These are phyloP conservation scores for Helicoverpa zea DNA, from an alignment of 1,140 invertebrate species.

Conservation along the genomic window DNA sequence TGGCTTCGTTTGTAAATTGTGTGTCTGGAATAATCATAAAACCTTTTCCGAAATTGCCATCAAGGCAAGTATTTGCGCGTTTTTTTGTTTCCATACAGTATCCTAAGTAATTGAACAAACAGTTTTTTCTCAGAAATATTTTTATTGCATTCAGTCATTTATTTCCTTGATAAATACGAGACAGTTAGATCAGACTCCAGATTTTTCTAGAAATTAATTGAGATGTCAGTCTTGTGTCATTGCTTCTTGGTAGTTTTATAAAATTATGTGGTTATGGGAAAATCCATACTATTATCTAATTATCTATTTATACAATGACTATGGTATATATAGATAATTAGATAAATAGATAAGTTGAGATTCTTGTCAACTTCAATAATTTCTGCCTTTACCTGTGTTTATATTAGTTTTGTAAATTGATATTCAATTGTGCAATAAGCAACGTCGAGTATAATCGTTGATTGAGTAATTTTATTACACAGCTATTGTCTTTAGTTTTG, in stretches of 20 bases:
- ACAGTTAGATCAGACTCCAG: neutral
- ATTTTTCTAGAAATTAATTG: neutral
- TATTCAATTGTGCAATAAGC: neutral
- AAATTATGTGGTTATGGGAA: neutral
- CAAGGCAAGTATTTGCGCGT: too few relatives aligned
- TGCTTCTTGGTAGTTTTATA: too few relatives aligned
- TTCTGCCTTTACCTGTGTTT: too few relatives aligned
- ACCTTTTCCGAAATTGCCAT: too few relatives aligned
- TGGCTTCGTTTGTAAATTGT: too few relatives aligned
- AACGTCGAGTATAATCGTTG: neutral
- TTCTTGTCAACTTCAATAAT: neutral
- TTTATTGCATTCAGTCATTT: neutral
- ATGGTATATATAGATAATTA: too few relatives aligned
- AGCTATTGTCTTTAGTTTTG: too few relatives aligned
- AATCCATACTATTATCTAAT: constrained; percentile 1
- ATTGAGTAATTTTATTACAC: neutral
- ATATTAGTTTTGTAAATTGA: neutral
- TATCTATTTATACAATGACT: neutral
- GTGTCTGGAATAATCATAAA: too few relatives aligned
- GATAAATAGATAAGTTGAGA: neutral
- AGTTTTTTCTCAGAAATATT: neutral
- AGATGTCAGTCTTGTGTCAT: neutral
- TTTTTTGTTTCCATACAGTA: neutral
- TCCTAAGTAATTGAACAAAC: neutral
- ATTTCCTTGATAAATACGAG: neutral